Percentiles rank a stretch among this genome's conserved stretches.
phyloP scores from a whole-genome alignment of 2,113 vertebrate genomes.

The Cranoglanis bouderius region DNA sequence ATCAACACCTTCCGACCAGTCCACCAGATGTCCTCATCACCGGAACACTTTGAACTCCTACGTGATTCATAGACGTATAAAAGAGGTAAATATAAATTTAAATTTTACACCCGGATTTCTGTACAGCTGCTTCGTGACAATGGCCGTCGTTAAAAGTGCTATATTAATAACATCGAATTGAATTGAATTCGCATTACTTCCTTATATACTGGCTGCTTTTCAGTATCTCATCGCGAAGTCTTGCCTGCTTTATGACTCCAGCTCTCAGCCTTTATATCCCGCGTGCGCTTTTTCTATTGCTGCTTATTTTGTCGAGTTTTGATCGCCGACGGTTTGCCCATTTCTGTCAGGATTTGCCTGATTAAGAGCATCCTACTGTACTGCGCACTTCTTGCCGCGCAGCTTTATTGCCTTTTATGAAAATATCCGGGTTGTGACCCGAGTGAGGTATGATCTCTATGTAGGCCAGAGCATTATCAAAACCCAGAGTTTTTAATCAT shows the following conservation, averaged over 20 bases:
- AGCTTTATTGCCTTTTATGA: background rate
- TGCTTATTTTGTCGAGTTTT: background rate
- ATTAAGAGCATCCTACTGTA: background rate
- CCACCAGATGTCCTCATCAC: too few relatives aligned
- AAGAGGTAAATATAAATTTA: too few relatives aligned
- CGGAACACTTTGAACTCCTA: too few relatives aligned
- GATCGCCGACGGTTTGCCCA: background rate
- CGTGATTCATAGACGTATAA: too few relatives aligned
- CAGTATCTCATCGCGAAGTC: background rate
- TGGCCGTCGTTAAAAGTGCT: background rate
- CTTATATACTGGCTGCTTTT: background rate
- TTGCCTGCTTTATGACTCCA: background rate
- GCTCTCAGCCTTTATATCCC: background rate
- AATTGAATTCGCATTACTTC: background rate
- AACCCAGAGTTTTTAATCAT: conserved; percentile 12
- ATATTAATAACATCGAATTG: background rate
- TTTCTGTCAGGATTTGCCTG: background rate
- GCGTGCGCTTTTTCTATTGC: background rate
- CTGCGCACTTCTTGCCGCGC: background rate
- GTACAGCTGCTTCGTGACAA: background rate
- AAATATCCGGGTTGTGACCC: background rate
- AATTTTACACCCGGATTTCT: too few relatives aligned
- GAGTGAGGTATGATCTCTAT: background rate
- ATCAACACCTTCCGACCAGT: too few relatives aligned
- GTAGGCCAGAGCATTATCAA: background rate